A percentile compares a stretch with the other conserved stretches of the same genome.
Evolutionary conservation across 2,113 vertebrate species (phyloP).

Genomic region (Marmota monax): DNA sequence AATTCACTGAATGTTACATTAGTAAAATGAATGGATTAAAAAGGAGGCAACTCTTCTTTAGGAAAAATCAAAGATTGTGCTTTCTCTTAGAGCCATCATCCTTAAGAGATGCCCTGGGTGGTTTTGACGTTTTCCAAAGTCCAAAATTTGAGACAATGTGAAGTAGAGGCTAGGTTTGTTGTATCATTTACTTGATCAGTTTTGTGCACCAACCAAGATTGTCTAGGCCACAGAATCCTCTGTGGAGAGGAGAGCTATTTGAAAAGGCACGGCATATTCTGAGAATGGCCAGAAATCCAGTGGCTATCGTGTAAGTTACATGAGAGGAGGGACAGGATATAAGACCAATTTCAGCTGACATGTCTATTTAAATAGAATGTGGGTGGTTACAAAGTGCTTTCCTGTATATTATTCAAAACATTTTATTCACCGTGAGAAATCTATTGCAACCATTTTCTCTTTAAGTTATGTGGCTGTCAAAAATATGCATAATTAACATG

Average conservation of each 20-base stretch:
- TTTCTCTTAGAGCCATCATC: not conserved
- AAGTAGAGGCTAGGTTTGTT: not conserved
- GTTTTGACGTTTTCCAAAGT: not conserved
- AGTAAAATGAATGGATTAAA: not conserved
- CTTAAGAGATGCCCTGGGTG: not conserved
- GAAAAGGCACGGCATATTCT: not conserved
- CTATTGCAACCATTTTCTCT: not conserved
- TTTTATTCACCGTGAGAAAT: not conserved
- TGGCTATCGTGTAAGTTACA: not conserved
- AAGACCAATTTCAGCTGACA: not conserved
- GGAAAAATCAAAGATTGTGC: not conserved
- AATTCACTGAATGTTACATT: not conserved
- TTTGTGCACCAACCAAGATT: not conserved
- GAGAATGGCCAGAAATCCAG: not conserved
- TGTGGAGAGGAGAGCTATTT: not conserved
- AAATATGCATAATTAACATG: not conserved
- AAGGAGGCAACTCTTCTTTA: not conserved
- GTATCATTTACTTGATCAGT: slow-evolving; percentile 1
- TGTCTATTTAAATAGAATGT: not conserved
- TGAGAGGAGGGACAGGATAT: not conserved
- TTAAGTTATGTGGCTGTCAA: not conserved
- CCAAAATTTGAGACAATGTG: not conserved
- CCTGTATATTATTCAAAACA: not conserved
- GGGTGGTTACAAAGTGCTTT: not conserved
- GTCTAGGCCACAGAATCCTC: not conserved